Percentiles rank a stretch among this genome's conserved stretches.
These are phyloP conservation scores for Microplitis demolitor DNA, from an alignment of 1,140 invertebrate genomes.

Conservation along the genomic window DNA sequence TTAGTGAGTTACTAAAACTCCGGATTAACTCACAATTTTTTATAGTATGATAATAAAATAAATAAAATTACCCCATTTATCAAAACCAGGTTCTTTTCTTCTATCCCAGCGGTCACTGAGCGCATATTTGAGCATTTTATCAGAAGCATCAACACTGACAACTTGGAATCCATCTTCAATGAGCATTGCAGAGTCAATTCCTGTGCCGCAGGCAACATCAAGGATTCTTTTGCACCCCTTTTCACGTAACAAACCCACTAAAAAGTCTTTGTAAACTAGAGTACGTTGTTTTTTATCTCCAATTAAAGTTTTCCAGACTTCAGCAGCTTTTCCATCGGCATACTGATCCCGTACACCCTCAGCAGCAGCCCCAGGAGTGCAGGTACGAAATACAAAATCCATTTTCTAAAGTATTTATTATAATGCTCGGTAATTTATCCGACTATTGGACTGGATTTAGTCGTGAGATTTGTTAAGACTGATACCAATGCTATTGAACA, in stretches of 20 bases:
- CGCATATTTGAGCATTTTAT: slow-evolving; percentile 90
- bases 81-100: slow-evolving; percentile 77
- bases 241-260: slow-evolving; percentile 72
- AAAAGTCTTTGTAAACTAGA: slow-evolving; percentile 80
- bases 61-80: slow-evolving; percentile 76
- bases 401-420: slow-evolving; percentile 25
- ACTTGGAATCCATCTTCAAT: slow-evolving; percentile 86
- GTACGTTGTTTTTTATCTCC: slow-evolving; percentile 83
- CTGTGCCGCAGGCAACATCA: slow-evolving; percentile 87
- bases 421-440: background rate
- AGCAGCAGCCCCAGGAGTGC: slow-evolving; percentile 78
- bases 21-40: background rate
- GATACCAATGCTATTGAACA: too few relatives aligned
- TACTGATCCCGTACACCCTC: slow-evolving; percentile 86
- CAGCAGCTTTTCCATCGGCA: slow-evolving; percentile 85
- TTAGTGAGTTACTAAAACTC: too few relatives aligned
- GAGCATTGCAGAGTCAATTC: slow-evolving; percentile 86
- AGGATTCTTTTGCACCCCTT: slow-evolving; percentile 76
- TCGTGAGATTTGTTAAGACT: background rate
- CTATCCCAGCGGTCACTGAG: slow-evolving; percentile 83
- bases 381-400: slow-evolving; percentile 74
- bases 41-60: background rate
- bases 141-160: slow-evolving; percentile 84
- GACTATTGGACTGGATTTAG: background rate
- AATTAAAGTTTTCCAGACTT: slow-evolving; percentile 87